phyloP scores from a whole-genome alignment of 2,888 invertebrate genomes.

The Cybosia mesomella region DNA sequence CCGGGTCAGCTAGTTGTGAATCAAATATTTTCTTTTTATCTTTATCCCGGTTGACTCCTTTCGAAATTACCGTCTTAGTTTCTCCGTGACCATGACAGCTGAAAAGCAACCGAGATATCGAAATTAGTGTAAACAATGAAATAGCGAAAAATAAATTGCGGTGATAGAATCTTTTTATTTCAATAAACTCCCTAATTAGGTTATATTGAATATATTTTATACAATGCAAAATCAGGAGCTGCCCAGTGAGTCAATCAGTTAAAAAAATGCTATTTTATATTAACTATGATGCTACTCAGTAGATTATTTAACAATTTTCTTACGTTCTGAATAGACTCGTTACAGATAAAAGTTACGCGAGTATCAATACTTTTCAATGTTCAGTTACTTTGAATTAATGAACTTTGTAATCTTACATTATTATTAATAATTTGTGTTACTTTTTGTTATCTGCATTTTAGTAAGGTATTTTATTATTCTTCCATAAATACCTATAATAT shows the following conservation, averaged over 20 bases:
- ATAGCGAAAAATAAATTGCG: background rate
- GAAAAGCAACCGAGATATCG: too few relatives aligned
- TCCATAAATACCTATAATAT: too few relatives aligned
- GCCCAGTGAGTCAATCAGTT: background rate
- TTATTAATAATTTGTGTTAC: conserved; percentile 4
- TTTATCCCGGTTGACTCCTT: too few relatives aligned
- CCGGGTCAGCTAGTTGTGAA: too few relatives aligned
- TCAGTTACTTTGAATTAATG: conserved; percentile 3
- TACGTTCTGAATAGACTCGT: background rate
- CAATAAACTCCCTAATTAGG: background rate
- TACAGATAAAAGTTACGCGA: background rate
- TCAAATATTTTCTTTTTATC: too few relatives aligned
- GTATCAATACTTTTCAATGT: background rate
- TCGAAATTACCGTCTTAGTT: too few relatives aligned
- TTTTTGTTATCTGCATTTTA: background rate
- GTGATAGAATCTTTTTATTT: background rate
- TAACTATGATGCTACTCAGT: background rate
- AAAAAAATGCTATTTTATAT: background rate
- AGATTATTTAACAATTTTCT: conserved; percentile 6
- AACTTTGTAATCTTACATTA: background rate
- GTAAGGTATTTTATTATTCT: background rate
- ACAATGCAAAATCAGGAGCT: background rate
- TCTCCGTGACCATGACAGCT: too few relatives aligned
- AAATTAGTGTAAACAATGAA: too few relatives aligned
- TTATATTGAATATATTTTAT: background rate